Conservation (phyloP, 2,888 invertebrate species). For the Prenolepis imparis region DNA sequence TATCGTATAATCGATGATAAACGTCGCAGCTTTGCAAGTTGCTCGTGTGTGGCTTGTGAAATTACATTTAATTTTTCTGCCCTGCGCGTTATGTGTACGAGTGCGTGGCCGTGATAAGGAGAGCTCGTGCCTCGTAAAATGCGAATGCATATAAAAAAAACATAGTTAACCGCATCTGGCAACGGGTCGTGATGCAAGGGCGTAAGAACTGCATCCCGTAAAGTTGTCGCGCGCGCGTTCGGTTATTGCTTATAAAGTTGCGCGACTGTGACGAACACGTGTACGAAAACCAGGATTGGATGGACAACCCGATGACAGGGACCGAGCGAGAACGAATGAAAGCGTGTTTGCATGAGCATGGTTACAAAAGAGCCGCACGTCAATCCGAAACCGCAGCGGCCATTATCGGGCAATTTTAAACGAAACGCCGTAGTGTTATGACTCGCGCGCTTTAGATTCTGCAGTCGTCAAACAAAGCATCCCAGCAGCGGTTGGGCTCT, state of each 20-base stretch:
- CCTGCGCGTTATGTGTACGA: neutral
- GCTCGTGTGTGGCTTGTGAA: neutral
- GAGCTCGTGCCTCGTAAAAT: conserved; percentile 49
- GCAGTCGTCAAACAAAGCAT: conserved; percentile 61
- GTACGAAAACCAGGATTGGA: conserved; percentile 50
- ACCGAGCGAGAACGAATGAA: conserved; percentile 66
- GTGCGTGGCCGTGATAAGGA: conserved; percentile 37
- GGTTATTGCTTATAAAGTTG: conserved; percentile 76
- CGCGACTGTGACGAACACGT: conserved; percentile 61
- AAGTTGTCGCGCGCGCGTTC: conserved; percentile 67
- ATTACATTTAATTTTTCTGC: conserved; percentile 41
- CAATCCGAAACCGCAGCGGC: conserved; percentile 69
- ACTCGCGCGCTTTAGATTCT: conserved; percentile 57
- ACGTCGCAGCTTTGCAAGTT: conserved; percentile 11
- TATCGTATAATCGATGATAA: conserved; percentile 14
- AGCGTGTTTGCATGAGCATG: conserved; percentile 70
- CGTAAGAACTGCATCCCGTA: conserved; percentile 59
- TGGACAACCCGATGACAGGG: conserved; percentile 72
- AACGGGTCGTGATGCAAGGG: conserved; percentile 52
- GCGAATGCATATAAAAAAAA: conserved; percentile 43
- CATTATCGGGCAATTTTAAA: conserved; percentile 74
- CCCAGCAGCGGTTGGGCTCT: conserved; percentile 32
- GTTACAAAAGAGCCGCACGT: conserved; percentile 69
- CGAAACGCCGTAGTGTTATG: conserved; percentile 68
- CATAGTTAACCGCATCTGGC: conserved; percentile 54